Percentiles rank a stretch among this genome's conserved stretches.
phyloP scores from a whole-genome alignment of 2,113 vertebrate species.

The Leptocoma aspasia region DNA sequence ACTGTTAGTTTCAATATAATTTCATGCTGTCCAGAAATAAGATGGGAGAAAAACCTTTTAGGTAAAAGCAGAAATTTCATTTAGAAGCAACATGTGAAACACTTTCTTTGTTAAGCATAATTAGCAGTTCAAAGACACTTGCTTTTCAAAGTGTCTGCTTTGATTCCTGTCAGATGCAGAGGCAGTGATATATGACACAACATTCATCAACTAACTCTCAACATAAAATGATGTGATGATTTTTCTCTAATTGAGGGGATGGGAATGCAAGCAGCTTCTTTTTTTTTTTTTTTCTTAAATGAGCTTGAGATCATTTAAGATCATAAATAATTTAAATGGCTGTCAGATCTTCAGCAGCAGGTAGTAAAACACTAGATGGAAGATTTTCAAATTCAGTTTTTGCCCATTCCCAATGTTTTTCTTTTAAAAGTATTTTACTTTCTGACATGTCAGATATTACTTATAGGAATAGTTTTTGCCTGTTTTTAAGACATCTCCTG shows the following conservation, averaged over 20 bases:
- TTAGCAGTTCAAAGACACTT: background rate
- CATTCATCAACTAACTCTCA: background rate
- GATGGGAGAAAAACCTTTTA: background rate
- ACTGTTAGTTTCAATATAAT: background rate
- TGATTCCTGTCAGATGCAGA: slow-evolving; percentile 12
- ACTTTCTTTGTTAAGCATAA: slow-evolving; percentile 2
- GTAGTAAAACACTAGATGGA: background rate
- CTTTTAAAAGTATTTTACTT: background rate
- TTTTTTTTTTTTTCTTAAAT: background rate
- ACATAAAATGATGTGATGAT: background rate
- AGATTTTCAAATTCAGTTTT: background rate
- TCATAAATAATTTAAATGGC: background rate
- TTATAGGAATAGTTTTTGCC: background rate
- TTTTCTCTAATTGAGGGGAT: slow-evolving; percentile 1
- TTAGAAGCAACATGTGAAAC: background rate
- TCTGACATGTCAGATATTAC: background rate
- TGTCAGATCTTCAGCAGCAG: background rate
- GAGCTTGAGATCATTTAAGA: too few relatives aligned
- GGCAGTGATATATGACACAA: background rate
- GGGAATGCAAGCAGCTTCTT: background rate
- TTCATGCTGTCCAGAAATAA: background rate
- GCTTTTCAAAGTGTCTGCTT: slow-evolving; percentile 22
- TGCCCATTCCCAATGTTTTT: background rate
- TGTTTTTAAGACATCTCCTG: background rate
- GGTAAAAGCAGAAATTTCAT: background rate